Base-by-base conservation (phyloP, 2,888 invertebrate species). In the Parochlus steinenii region DNA sequence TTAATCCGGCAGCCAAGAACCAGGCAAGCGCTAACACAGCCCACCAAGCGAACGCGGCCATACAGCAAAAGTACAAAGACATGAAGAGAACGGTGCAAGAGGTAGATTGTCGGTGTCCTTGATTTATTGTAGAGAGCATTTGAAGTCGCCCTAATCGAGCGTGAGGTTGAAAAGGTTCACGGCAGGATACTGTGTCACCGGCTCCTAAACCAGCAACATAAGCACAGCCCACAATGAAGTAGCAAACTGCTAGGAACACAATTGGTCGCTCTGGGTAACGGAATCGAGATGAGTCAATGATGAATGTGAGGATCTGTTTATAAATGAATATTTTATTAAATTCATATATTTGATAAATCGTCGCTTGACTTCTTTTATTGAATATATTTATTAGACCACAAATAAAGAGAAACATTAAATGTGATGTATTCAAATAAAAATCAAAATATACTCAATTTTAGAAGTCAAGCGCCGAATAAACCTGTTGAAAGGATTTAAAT, bases 21-120 rank as follows among this genome's bases (percentile, higher is more conserved):
- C 93, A 95, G 37, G 93, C 92, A 42, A 95, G 67, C 12, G 93
- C 90, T 49, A 95, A 63, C 47, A 93, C 77, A 34, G 93, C 90
- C 93, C 93, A 95, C 93, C 95, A 93, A 50, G 93, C 86, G 53
- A 85, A 87, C 29, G 87, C 87, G 17, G 92, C 89, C 87, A 92
- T 92, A 53, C 83, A 82, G 57, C 92, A 93, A 64, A 92, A 93
- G 61, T 89, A 89, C 29, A 92, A 71, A 49, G 90, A 71, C 90
- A 95, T 92, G 60, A 95, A 95, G 38, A 93, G 69, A 42, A 95
- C 80, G 23, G 93, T 92, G 58, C 93, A 95, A 49, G 71, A 53
- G 39, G 58, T 57, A 43, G 58, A 53, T 46, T 58, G 58, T 4
- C 58, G 58, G 50, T 59, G 58, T 45, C 59, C 59, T 62, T 92